Percentiles rank a stretch among this genome's conserved stretches.
Conservation (phyloP, 1,140 invertebrate genomes). For the Scylla paramamosain region DNA sequence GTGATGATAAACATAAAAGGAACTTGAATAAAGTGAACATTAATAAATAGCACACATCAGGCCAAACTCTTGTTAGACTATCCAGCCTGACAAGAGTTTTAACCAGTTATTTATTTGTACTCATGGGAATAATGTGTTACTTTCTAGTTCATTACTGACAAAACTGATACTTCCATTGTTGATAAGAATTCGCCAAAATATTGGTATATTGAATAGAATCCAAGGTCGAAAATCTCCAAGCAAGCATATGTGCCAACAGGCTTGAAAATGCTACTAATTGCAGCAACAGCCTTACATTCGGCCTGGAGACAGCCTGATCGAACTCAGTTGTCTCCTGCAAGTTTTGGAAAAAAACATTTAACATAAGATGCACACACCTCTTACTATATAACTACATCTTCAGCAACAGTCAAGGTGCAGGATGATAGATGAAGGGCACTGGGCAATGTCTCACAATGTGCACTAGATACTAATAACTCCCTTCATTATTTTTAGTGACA, state of each 20-base stretch:
- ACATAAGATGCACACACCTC: slow-evolving; percentile 65
- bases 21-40: too few relatives aligned
- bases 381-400: slow-evolving; percentile 41
- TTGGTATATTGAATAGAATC: slow-evolving; percentile 30
- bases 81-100: neutral
- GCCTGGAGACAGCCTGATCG: slow-evolving; percentile 73
- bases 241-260: slow-evolving; percentile 62
- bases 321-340: slow-evolving; percentile 76
- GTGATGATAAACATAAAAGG: too few relatives aligned
- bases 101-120: neutral
- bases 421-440: neutral
- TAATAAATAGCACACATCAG: too few relatives aligned
- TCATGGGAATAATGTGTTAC: neutral
- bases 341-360: slow-evolving; percentile 73
- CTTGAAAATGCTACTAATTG: slow-evolving; percentile 40
- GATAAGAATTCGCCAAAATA: neutral
- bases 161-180: neutral
- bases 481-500: neutral
- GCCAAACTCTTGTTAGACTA: neutral
- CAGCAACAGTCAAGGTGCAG: slow-evolving; percentile 51
- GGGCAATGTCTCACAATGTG: neutral
- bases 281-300: slow-evolving; percentile 73
- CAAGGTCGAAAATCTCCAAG: slow-evolving; percentile 29
- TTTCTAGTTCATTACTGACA: neutral
- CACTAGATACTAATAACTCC: neutral